phyloP scores from a whole-genome alignment of 1,140 invertebrate genomes.

The Cherax quadricarinatus region DNA sequence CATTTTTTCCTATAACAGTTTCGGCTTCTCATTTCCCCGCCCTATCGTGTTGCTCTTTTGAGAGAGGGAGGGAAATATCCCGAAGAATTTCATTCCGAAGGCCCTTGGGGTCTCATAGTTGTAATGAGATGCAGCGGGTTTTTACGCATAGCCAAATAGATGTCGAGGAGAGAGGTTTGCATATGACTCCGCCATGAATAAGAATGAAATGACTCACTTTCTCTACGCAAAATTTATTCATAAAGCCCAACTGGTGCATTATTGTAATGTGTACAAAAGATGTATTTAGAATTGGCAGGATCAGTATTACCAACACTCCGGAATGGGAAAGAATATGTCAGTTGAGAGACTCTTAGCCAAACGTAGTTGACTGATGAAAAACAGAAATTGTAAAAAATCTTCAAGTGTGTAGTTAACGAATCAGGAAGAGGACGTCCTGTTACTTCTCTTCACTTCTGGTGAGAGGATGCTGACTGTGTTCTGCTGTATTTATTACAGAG shows the following conservation, averaged over 20 bases:
- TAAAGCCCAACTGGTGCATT: neutral
- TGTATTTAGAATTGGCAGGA: neutral
- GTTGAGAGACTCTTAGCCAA: neutral
- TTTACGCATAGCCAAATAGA: constrained; percentile 8
- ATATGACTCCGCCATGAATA: constrained; percentile 9
- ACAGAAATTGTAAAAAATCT: neutral
- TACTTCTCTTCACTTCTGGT: neutral
- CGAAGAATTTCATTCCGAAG: neutral
- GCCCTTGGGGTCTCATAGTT: constrained; percentile 1
- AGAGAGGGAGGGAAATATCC: neutral
- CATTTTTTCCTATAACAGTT: neutral
- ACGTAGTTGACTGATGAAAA: neutral
- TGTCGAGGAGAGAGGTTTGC: neutral
- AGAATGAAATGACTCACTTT: neutral
- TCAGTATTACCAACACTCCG: neutral
- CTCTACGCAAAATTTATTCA: neutral
- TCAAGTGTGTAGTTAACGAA: neutral
- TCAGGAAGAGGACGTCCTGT: neutral
- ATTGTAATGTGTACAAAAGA: neutral
- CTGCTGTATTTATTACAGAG: too few species aligned
- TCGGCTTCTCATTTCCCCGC: neutral
- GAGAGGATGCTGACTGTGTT: neutral
- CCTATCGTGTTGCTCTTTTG: neutral
- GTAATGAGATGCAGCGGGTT: constrained; percentile 13
- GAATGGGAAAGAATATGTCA: neutral